Base-by-base conservation (phyloP, 1,140 invertebrate species). In the Pteromalus puparum region DNA sequence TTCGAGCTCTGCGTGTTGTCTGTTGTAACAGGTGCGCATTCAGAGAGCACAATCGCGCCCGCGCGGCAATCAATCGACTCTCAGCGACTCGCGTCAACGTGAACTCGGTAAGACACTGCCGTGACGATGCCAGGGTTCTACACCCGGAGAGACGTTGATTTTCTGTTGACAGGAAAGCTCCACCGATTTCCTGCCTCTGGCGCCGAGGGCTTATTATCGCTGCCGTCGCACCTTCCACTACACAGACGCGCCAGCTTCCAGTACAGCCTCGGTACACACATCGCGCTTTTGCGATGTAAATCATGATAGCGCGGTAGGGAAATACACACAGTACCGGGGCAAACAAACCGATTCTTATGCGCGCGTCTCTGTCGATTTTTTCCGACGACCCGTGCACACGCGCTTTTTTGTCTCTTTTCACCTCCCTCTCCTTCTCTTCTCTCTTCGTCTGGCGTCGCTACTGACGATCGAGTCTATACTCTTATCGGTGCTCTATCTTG, bases 261-360 rank as follows among this genome's bases (percentile, higher is more conserved):
- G 53, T 61, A 6, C 18, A 61, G 53, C 53, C 21, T 61, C 18
- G 53, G 53, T 7, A 61, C 18, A 61, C 53, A 61, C 53, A 21
- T 61, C 53, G 21, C 53, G 4, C 53, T 61, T 61, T 61, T n/a
- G 53, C 53, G 53, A 5, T 61, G 21, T 61, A 61, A 61, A 61
- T 61, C 53, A 61, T 61, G 53, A 61, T 61, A 61, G 18, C 53
- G 21, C 0, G 5, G 18, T 9, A 3, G 53, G 53, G 53, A n/a
- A 61, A 61, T n/a, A n/a, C 53, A 61, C 18, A 9, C 18, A 61
- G 6, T 21, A 21, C 18, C 53, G 18, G 18, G 13, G 21, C 53
- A 61, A 61, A 61, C 21, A 61, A 61, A 70, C 67, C 67, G 26
- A 70, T 70, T 70, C 67, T 24, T 30, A 61, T 61, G 53, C 67